A percentile compares a stretch with the other conserved stretches of the same genome.
phyloP scores from a whole-genome alignment of 2,113 vertebrate species.

The Aphyosemion australe region DNA sequence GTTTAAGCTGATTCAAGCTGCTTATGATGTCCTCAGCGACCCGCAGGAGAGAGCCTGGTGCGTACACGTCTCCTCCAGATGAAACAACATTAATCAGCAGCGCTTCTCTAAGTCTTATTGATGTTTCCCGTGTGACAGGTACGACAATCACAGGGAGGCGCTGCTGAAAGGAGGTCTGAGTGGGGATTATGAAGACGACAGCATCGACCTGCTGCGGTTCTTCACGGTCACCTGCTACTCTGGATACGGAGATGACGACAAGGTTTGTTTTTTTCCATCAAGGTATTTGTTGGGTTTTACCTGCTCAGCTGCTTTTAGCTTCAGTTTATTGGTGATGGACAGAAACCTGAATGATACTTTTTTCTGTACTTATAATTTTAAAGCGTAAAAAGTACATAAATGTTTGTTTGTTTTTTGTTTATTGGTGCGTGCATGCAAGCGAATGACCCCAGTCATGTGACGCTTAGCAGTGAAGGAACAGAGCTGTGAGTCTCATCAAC shows the following conservation, averaged over 20 bases:
- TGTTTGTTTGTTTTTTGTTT: too few species aligned
- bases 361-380: too few species aligned
- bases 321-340: neutral
- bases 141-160: conserved; percentile 94
- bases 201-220: conserved; percentile 88
- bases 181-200: conserved; percentile 92
- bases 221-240: conserved; percentile 96
- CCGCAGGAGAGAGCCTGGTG: conserved; percentile 96
- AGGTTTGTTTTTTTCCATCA: conserved; percentile 74
- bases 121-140: conserved; percentile 77
- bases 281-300: neutral
- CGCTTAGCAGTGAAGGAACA: too few species aligned
- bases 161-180: conserved; percentile 89
- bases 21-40: conserved; percentile 94
- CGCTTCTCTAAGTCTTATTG: neutral
- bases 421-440: too few species aligned
- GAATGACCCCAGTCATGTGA: too few species aligned
- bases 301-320: neutral
- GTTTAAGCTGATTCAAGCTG: conserved; percentile 96
- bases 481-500: too few species aligned
- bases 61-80: conserved; percentile 1
- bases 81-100: neutral
- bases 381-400: too few species aligned
- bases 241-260: conserved; percentile 90
- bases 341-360: neutral